These are phyloP conservation scores for Dicyrtomina minuta DNA, from an alignment of 2,888 invertebrate species.

Conservation along the genomic window DNA sequence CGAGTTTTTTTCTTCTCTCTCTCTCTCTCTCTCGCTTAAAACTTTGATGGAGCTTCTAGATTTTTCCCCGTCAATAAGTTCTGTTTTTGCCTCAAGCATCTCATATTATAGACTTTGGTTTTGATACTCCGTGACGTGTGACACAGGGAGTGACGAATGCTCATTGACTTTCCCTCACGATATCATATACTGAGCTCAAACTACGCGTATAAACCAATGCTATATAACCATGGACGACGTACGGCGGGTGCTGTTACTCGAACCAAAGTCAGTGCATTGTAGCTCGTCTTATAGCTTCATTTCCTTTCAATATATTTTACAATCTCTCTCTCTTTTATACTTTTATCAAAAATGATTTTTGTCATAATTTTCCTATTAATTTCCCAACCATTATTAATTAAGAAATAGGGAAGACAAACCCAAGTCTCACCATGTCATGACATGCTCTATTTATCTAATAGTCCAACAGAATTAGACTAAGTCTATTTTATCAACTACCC, in stretches of 20 bases:
- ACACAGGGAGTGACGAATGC: background rate
- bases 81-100: constrained; percentile 18
- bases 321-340: background rate
- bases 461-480: background rate
- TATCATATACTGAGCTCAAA: too few species aligned
- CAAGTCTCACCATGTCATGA: too few species aligned
- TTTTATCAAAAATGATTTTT: background rate
- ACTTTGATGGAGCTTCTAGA: constrained; percentile 28
- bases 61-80: constrained; percentile 27
- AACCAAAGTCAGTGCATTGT: too few species aligned
- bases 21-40: constrained; percentile 16
- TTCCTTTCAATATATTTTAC: background rate
- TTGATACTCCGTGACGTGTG: constrained; percentile 13
- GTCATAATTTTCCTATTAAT: background rate
- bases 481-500: background rate
- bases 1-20: background rate
- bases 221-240: too few species aligned
- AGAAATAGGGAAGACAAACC: too few species aligned
- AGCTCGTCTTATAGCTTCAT: too few species aligned
- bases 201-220: too few species aligned
- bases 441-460: background rate
- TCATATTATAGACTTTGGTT: background rate
- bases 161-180: background rate
- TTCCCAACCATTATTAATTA: background rate
- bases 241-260: too few species aligned